phyloP scores from a whole-genome alignment of 2,113 vertebrate genomes.

The Proteles cristata region DNA sequence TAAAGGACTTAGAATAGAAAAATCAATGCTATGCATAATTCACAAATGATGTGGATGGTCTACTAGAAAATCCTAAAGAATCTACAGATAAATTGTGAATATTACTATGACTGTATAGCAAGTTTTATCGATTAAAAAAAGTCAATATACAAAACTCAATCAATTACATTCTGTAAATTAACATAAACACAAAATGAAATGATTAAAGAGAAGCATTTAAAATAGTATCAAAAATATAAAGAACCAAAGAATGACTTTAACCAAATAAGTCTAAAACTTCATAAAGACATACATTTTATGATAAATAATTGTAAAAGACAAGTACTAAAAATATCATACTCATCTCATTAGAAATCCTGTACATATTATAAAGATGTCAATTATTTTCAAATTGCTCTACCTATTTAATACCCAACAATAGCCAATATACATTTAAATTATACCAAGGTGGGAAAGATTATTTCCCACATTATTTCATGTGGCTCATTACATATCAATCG shows the following conservation, averaged over 20 bases:
- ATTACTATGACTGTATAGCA: not conserved
- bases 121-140: not conserved
- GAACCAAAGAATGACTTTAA: slow-evolving; percentile 2
- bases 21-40: not conserved
- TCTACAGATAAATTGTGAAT: not conserved
- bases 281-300: not conserved
- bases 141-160: not conserved
- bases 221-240: not conserved
- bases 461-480: not conserved
- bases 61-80: not conserved
- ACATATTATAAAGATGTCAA: not conserved
- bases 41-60: not conserved
- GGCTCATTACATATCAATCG: not conserved
- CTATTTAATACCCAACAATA: not conserved
- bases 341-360: not conserved
- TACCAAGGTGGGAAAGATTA: not conserved
- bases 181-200: not conserved
- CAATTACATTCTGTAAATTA: not conserved
- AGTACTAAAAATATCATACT: not conserved
- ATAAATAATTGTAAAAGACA: not conserved
- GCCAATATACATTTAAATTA: not conserved
- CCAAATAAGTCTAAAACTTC: not conserved
- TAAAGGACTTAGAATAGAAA: not conserved
- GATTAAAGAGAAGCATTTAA: not conserved
- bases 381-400: not conserved